A percentile compares a stretch with the other conserved stretches of the same genome.
Conservation (phyloP, 2,888 invertebrate species). For the Gymnocheta viridis region DNA sequence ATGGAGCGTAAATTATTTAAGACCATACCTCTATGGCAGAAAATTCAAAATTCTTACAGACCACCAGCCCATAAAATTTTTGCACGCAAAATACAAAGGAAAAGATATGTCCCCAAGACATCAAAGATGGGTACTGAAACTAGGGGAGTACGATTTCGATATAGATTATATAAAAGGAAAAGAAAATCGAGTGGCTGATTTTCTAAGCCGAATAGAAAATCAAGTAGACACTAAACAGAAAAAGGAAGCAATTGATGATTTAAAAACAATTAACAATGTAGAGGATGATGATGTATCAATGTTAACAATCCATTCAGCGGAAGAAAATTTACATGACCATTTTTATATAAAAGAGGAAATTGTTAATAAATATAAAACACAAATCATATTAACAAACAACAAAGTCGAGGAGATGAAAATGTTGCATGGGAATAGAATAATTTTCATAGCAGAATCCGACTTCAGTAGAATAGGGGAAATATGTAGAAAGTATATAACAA, state of each 20-base stretch:
- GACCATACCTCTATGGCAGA: constrained; percentile 53
- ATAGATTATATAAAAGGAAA: not conserved
- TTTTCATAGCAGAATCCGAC: too few relatives aligned
- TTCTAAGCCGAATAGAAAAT: too few relatives aligned
- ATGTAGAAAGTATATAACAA: constrained; percentile 61
- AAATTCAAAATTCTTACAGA: not conserved
- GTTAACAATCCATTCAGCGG: not conserved
- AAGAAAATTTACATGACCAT: too few relatives aligned
- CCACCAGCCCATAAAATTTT: not conserved
- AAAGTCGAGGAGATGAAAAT: too few relatives aligned
- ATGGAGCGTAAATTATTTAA: constrained; percentile 13
- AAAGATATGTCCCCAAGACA: constrained; percentile 3
- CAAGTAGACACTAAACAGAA: too few relatives aligned
- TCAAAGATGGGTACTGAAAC: not conserved
- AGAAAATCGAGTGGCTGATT: not conserved
- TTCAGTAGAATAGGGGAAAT: constrained; percentile 49
- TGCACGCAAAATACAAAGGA: not conserved
- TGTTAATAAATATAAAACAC: not conserved
- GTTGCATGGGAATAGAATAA: too few relatives aligned
- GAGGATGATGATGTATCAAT: not conserved
- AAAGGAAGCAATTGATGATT: not conserved
- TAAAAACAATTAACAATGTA: not conserved
- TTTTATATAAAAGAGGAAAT: not conserved
- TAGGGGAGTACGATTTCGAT: constrained; percentile 18
- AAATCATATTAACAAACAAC: not conserved